Evolutionary conservation across 2,888 invertebrate genomes (phyloP).

Genomic region (Orthosia cruda): DNA sequence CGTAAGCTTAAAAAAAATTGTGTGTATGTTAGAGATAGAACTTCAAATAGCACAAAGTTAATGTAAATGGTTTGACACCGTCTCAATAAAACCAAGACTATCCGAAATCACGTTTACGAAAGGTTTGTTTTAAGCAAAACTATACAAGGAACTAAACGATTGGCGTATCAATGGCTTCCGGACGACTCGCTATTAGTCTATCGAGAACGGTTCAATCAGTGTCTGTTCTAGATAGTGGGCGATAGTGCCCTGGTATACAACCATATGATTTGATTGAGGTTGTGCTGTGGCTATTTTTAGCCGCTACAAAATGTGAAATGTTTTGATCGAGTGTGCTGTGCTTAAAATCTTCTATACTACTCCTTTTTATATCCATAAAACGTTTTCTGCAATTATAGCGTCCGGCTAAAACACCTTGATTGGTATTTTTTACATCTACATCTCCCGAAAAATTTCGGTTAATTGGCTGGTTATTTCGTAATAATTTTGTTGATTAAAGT

Average conservation of each 20-base stretch:
- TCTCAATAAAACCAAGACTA: too few relatives aligned
- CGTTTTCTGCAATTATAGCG: too few relatives aligned
- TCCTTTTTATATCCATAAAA: too few relatives aligned
- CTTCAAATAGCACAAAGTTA: too few relatives aligned
- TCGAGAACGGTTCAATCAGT: conserved; percentile 18
- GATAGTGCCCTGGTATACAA: conserved; percentile 1
- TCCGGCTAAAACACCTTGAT: too few relatives aligned
- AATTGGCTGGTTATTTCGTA: too few relatives aligned
- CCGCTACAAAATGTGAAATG: not conserved
- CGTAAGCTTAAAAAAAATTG: too few relatives aligned
- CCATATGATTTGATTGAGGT: not conserved
- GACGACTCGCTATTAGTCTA: not conserved
- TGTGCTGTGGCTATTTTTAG: not conserved
- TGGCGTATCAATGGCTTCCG: conserved; percentile 10
- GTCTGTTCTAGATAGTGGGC: conserved; percentile 1
- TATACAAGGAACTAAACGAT: not conserved
- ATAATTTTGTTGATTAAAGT: too few relatives aligned
- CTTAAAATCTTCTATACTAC: not conserved
- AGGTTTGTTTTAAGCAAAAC: not conserved
- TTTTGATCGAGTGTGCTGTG: not conserved
- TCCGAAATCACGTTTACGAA: not conserved
- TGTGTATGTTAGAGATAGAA: too few relatives aligned
- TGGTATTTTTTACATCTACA: too few relatives aligned
- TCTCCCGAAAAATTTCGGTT: too few relatives aligned
- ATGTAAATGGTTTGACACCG: too few relatives aligned